Percentiles rank a stretch among this genome's conserved stretches.
Evolutionary conservation across 2,888 invertebrate genomes (phyloP).

Genomic region (Caenorhabditis sinica): DNA sequence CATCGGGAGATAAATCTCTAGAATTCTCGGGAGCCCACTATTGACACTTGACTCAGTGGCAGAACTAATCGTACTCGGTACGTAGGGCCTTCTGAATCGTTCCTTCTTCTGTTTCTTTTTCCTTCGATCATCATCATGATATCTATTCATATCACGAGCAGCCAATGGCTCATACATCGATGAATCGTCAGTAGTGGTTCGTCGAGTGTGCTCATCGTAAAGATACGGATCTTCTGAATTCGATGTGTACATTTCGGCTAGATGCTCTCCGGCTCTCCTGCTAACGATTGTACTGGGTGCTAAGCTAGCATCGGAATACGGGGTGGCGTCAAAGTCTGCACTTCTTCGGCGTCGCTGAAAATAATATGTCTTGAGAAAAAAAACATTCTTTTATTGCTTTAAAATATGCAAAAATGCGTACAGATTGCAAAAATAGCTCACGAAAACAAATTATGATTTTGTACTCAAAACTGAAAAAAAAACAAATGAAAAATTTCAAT

Average conservation of each 20-base stretch:
- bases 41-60: constrained; percentile 78
- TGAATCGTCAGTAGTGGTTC: constrained; percentile 58
- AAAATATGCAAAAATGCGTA: too few species aligned
- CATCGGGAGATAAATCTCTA: constrained; percentile 78
- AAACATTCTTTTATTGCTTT: too few species aligned
- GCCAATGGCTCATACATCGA: constrained; percentile 69
- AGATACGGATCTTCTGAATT: constrained; percentile 80
- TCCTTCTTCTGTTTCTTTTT: constrained; percentile 73
- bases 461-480: too few species aligned
- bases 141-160: constrained; percentile 60
- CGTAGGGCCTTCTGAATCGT: constrained; percentile 76
- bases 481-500: too few species aligned
- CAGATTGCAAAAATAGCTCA: too few species aligned
- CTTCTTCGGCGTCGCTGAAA: constrained; percentile 59
- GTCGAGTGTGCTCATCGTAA: constrained; percentile 70
- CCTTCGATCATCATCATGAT: constrained; percentile 55
- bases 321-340: constrained; percentile 67
- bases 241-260: constrained; percentile 79
- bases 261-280: constrained; percentile 80
- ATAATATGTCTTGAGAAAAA: too few species aligned
- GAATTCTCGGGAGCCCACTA: constrained; percentile 76
- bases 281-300: constrained; percentile 62
- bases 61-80: constrained; percentile 81
- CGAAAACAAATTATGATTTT: too few species aligned
- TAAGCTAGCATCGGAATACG: constrained; percentile 62